These are phyloP conservation scores for Prosapia bicincta DNA, from an alignment of 2,888 invertebrate species.

Conservation along the genomic window DNA sequence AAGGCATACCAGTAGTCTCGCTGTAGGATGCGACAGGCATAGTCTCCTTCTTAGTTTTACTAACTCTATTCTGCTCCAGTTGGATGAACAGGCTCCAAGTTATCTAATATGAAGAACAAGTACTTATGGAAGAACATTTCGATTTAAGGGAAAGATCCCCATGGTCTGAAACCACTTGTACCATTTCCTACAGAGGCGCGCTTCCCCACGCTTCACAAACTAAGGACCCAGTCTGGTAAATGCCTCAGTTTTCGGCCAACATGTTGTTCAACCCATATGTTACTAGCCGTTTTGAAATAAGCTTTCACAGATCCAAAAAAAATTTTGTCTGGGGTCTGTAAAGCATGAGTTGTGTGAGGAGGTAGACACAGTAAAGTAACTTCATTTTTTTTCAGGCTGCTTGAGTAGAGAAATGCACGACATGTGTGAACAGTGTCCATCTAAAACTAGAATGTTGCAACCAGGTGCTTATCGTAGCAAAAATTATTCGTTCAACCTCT, in stretches of 20 bases:
- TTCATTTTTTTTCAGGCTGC: neutral
- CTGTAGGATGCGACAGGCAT: too few relatives aligned
- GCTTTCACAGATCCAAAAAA: slow-evolving; percentile 7
- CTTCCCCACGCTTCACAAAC: slow-evolving; percentile 9
- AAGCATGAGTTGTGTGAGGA: slow-evolving; percentile 9
- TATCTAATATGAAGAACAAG: too few relatives aligned
- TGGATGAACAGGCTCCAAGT: too few relatives aligned
- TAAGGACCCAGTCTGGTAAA: neutral
- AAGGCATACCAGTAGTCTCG: too few relatives aligned
- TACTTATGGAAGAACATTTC: too few relatives aligned
- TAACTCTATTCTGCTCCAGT: too few relatives aligned
- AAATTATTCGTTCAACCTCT: neutral
- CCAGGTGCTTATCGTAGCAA: neutral
- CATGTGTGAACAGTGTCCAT: slow-evolving; percentile 3
- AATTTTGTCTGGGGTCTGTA: neutral
- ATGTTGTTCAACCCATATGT: neutral
- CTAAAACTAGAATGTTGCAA: slow-evolving; percentile 9
- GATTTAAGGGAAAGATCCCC: too few relatives aligned
- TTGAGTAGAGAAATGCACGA: neutral
- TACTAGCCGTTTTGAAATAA: neutral
- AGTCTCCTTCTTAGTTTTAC: too few relatives aligned
- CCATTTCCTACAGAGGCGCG: too few relatives aligned
- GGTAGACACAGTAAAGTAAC: slow-evolving; percentile 3
- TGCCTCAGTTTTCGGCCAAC: neutral
- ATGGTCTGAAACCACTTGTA: too few relatives aligned